Conservation (phyloP, 2,888 invertebrate genomes). For the Epirrita christyi region DNA sequence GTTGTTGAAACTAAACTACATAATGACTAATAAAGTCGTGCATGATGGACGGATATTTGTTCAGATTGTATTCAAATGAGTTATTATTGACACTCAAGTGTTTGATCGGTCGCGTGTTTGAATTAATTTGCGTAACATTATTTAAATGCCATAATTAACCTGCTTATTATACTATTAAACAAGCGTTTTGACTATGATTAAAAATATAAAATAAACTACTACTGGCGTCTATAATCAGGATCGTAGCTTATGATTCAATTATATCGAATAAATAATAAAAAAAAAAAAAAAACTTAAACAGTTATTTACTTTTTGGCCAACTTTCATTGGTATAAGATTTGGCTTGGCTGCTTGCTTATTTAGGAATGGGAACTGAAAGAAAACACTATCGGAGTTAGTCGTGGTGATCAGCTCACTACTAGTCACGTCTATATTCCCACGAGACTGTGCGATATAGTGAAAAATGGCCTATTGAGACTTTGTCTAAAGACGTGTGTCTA, state of each 20-base stretch:
- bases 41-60: constrained; percentile 26
- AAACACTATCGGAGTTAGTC: too few species aligned
- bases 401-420: too few species aligned
- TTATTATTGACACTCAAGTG: constrained; percentile 61
- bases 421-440: too few species aligned
- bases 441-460: too few species aligned
- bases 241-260: constrained; percentile 13
- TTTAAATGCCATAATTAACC: constrained; percentile 70
- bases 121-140: constrained; percentile 73
- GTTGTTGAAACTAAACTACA: constrained; percentile 35
- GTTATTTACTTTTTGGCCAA: too few species aligned
- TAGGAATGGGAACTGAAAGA: too few species aligned
- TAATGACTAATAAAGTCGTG: constrained; percentile 13
- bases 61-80: constrained; percentile 71
- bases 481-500: too few species aligned
- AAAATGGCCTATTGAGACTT: too few species aligned
- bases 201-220: constrained; percentile 22
- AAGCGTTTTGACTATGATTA: constrained; percentile 54
- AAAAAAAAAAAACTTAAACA: not conserved
- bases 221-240: not conserved
- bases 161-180: constrained; percentile 62
- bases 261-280: constrained; percentile 4
- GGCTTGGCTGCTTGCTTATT: too few species aligned
- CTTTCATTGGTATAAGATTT: too few species aligned
- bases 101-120: constrained; percentile 68